Conservation (phyloP, 2,797 vertebrate species). For the Siniperca undulata region DNA sequence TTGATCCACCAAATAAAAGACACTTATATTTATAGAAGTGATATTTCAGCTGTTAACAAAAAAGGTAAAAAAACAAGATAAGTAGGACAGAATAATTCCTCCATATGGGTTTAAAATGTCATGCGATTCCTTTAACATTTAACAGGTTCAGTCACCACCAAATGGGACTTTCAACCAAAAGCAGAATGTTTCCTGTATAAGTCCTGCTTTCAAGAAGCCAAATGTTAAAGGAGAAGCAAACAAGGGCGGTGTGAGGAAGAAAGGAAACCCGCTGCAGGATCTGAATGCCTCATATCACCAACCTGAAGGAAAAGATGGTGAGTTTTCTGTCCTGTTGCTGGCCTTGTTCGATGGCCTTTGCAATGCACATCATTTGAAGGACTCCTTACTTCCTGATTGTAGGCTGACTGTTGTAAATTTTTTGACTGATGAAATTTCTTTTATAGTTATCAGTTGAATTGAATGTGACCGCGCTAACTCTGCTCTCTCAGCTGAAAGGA, state of each 20-base stretch:
- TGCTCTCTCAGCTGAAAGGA: conserved; percentile 45
- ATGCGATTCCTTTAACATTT: not conserved
- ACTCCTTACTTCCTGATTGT: not conserved
- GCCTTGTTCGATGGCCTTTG: not conserved
- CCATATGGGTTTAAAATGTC: not conserved
- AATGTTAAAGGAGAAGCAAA: not conserved
- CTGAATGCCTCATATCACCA: conserved; percentile 70
- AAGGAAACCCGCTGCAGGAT: conserved; percentile 60
- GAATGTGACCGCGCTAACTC: not conserved
- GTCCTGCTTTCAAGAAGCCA: conserved; percentile 72
- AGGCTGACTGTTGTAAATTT: not conserved
- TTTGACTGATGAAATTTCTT: too few relatives aligned
- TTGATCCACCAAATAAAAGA: not conserved
- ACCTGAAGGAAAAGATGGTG: conserved; percentile 26
- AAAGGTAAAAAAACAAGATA: too few relatives aligned
- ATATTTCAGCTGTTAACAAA: not conserved
- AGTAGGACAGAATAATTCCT: not conserved
- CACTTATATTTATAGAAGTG: not conserved
- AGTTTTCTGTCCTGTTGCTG: conserved; percentile 2
- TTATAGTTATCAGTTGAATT: not conserved
- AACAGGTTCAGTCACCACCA: conserved; percentile 34
- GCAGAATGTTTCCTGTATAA: not conserved
- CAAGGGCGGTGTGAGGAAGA: not conserved
- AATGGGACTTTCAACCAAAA: conserved; percentile 1
- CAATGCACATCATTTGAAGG: not conserved